Base-by-base conservation (phyloP, 2,888 invertebrate species). In the Polia nebulosa region DNA sequence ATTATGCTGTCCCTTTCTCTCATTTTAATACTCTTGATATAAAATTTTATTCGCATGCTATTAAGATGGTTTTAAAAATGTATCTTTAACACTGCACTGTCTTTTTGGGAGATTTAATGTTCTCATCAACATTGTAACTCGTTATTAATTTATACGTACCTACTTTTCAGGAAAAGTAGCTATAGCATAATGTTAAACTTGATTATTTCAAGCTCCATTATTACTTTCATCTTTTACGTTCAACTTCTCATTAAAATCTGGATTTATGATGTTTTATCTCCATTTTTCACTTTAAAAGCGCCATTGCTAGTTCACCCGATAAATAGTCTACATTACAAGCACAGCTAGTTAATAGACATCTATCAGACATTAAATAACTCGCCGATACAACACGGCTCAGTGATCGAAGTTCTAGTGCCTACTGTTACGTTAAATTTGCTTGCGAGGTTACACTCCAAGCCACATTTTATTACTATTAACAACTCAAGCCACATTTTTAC, bases 371-470 rank as follows among this genome's bases (percentile, higher is more conserved):
- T 90, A 91, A 89, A 90, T 88, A 90, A 91, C 83, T 80, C 83
- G 87, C 90, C 91, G 88, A 83, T 88, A 89, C 77, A 84, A 78
- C 78, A 89, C 92, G 92, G 91, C 92, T 92, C 95, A 95, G 95
- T 95, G 95, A 95, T 95, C 95, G 95, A 95, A 94, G 89, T 90
- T 84, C 83, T 83, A 83, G 39, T 66, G 76, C 25, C 72, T 17
- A 71, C 53, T 65, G 68, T 34, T 44, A 66, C 17, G 4, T 39
- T 59, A 75, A 44, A 80, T 49, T 52, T 57, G 49, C 76, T 77
- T 65, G 62, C 67, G 44, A 60, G 20, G 53, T 17, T 45, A 41
- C 60, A 52, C 17, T 41, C 60, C 20, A 45, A 58, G 39, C 13
- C n/a, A 27, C 32, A 13, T 11, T 13, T 41, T 22, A 55, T 34